Conservation (phyloP, 2,113 vertebrate genomes). For the Leptodactylus fuscus region DNA sequence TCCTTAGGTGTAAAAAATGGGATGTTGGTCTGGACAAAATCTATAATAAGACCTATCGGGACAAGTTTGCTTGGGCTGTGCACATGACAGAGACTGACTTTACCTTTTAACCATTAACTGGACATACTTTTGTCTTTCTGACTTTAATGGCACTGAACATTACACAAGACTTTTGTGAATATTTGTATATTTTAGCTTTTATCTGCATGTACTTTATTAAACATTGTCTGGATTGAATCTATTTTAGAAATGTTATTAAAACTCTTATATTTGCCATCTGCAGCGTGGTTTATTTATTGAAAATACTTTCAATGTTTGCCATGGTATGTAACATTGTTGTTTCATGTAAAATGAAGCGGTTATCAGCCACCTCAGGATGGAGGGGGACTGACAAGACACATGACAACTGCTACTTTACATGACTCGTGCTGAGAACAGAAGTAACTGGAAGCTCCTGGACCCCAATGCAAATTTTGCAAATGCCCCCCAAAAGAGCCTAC, state of each 20-base stretch:
- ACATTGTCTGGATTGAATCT: neutral
- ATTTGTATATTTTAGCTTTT: neutral
- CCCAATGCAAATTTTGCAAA: too few relatives aligned
- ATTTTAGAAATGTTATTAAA: neutral
- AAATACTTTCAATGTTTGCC: too few relatives aligned
- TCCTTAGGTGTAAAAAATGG: slow-evolving; percentile 73
- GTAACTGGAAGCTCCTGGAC: too few relatives aligned
- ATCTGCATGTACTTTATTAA: neutral
- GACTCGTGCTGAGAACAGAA: too few relatives aligned
- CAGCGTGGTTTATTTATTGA: neutral
- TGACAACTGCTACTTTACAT: too few relatives aligned
- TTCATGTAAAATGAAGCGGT: too few relatives aligned
- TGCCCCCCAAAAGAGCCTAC: too few relatives aligned
- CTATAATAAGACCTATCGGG: slow-evolving; percentile 77
- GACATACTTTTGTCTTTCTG: neutral
- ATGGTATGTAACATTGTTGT: too few relatives aligned
- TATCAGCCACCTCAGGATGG: too few relatives aligned
- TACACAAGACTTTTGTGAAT: neutral
- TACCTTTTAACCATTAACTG: slow-evolving; percentile 70
- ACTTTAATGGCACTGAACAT: neutral
- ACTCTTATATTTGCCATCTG: neutral
- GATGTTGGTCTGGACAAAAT: slow-evolving; percentile 74
- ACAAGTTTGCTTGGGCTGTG: slow-evolving; percentile 80
- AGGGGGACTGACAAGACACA: too few relatives aligned
- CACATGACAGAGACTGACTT: slow-evolving; percentile 77